Base-by-base conservation (phyloP, 2,797 vertebrate species). In the Kryptopterus vitreolus region DNA sequence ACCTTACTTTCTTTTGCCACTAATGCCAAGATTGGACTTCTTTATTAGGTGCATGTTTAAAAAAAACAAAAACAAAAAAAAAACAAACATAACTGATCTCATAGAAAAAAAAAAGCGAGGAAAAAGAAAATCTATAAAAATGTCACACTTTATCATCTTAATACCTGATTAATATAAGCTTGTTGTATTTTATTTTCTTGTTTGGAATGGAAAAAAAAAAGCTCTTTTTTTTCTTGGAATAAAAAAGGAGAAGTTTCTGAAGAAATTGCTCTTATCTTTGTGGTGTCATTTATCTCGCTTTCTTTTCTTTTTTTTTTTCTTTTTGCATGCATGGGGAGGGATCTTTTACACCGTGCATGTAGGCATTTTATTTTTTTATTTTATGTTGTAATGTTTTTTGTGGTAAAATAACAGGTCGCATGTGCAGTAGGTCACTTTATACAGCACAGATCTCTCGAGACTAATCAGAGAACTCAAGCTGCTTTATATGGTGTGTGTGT, bases 131-230 rank as follows among this genome's bases (percentile, higher is more conserved):
- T 85, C 89, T 88, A 87, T 91, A 86, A 87, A 71, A 90, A 92
- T 91, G 91, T 93, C 92, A 93, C 91, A 92, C 91, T 86, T 92
- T 94, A 93, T 93, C 92, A 92, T 93, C 91, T 92, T 91, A 91
- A 92, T 93, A 90, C 92, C 92, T 91, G 88, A 93, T 92, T 93
- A 92, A 93, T 93, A 94, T 94, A 92, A 92, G 92, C 93, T 94
- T 94, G 92, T 93, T 94, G 93, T 94, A 92, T 94, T 92, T 94
- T 93, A 90, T 93, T 93, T 92, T 91, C 86, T 91, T 85, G 89
- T 92, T 94, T 94, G 92, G 90, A 91, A 92, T 93, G 92, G 92
- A 92, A 91, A 92, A 93, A 43, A 94, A 93, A 92, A 90, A 82
- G 57, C 72, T 79, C 73, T 82, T 90, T 90, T 91, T 91, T 93